Conservation (phyloP, 2,113 vertebrate genomes). For the Halcyon senegalensis region DNA sequence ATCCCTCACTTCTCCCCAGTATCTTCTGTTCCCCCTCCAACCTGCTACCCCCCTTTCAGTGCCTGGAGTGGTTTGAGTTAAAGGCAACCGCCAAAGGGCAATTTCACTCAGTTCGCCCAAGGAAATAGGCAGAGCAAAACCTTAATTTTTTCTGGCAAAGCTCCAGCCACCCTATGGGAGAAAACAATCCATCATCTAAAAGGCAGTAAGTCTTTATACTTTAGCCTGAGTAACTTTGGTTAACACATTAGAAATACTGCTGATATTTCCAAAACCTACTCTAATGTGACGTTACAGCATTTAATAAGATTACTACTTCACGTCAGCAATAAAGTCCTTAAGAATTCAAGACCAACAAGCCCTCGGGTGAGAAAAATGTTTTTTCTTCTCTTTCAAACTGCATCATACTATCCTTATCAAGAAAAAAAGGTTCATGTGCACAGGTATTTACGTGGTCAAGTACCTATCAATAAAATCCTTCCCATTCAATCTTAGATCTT, state of each 20-base stretch:
- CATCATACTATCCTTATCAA: background rate
- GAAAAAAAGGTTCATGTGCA: background rate
- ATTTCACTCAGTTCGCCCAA: constrained; percentile 11
- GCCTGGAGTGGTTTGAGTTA: background rate
- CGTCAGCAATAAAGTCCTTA: constrained; percentile 3
- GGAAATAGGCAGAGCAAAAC: constrained; percentile 13
- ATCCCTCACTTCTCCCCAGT: background rate
- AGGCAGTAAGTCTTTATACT: constrained; percentile 4
- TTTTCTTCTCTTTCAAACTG: background rate
- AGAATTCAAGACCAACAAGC: background rate
- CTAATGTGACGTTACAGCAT: background rate
- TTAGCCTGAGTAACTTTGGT: background rate
- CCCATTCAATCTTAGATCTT: background rate
- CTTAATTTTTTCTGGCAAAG: background rate
- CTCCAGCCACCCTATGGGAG: background rate
- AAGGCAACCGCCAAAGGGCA: constrained; percentile 40
- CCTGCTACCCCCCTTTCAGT: background rate
- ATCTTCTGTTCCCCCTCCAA: background rate
- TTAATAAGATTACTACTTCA: constrained; percentile 35
- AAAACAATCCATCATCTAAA: constrained; percentile 11
- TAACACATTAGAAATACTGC: background rate
- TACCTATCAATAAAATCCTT: background rate
- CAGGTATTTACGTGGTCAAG: background rate
- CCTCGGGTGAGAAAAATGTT: background rate
- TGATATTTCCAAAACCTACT: background rate